A percentile compares a stretch with the other conserved stretches of the same genome.
Conservation (phyloP, 2,113 vertebrate species). For the Apistogramma diplotaenia region DNA sequence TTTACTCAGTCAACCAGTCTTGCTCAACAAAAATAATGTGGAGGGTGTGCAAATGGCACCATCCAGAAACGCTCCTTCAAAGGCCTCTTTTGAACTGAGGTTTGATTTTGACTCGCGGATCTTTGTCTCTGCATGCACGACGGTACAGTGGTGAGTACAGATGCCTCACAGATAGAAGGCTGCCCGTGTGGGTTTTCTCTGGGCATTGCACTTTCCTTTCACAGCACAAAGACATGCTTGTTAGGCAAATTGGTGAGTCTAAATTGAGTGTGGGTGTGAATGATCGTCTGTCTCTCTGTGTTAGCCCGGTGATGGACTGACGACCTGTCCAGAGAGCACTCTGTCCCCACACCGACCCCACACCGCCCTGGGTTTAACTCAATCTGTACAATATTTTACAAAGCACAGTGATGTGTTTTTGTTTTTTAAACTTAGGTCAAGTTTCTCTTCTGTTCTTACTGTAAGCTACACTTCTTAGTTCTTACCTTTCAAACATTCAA, state of each 20-base stretch:
- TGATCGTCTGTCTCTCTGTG: background rate
- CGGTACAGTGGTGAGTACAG: too few species aligned
- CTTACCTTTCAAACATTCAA: background rate
- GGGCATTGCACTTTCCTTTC: background rate
- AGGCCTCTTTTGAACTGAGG: background rate
- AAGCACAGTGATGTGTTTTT: background rate
- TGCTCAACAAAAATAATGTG: background rate
- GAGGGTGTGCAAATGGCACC: background rate
- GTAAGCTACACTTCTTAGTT: too few species aligned
- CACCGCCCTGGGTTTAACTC: background rate
- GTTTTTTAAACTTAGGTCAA: too few species aligned
- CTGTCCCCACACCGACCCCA: background rate
- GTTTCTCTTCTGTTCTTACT: background rate
- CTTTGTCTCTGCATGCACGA: too few species aligned
- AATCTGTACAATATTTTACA: background rate
- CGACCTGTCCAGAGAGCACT: background rate
- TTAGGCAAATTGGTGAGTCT: background rate
- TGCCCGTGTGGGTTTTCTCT: background rate
- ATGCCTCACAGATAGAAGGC: background rate
- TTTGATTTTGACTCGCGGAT: too few species aligned
- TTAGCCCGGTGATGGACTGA: background rate
- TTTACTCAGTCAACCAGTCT: background rate
- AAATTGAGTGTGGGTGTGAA: background rate
- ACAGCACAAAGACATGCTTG: background rate
- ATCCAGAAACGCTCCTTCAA: background rate